Conservation (phyloP, 2,888 invertebrate genomes). For the Erannis defoliaria region DNA sequence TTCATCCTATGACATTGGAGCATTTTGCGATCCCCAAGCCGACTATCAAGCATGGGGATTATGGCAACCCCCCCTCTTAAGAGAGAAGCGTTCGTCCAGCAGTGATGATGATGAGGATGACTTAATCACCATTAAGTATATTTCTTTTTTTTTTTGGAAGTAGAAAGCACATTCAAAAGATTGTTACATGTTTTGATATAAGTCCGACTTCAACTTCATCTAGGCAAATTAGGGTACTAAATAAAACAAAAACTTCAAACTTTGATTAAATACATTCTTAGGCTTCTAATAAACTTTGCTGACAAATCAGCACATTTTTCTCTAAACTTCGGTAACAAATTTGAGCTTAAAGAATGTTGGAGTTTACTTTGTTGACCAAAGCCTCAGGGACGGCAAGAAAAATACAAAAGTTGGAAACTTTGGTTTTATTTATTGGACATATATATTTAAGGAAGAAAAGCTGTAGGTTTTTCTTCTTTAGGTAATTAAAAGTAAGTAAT, state of each 20-base stretch:
- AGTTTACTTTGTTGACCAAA: slow-evolving; percentile 30
- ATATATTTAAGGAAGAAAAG: neutral
- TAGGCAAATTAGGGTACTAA: neutral
- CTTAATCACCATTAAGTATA: too few species aligned
- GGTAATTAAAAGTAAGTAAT: neutral
- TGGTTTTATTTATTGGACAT: slow-evolving; percentile 31
- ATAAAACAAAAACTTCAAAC: slow-evolving; percentile 20
- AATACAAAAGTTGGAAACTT: slow-evolving; percentile 30
- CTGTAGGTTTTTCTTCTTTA: neutral
- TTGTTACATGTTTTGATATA: neutral
- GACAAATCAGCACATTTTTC: slow-evolving; percentile 26
- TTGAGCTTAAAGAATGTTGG: slow-evolving; percentile 21
- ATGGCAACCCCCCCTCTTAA: too few species aligned
- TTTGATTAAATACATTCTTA: slow-evolving; percentile 20
- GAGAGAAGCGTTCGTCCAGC: too few species aligned
- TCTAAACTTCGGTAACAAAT: slow-evolving; percentile 28
- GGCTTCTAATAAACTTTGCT: slow-evolving; percentile 20
- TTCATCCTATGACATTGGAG: too few species aligned
- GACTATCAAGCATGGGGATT: too few species aligned
- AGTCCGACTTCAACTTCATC: neutral
- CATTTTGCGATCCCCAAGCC: too few species aligned
- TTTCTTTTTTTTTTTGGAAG: too few species aligned
- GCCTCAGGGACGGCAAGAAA: slow-evolving; percentile 22
- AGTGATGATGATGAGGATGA: too few species aligned
- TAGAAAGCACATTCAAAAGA: too few species aligned